Base-by-base conservation (phyloP, 2,113 vertebrate species). In the Cochlearius cochlearius region DNA sequence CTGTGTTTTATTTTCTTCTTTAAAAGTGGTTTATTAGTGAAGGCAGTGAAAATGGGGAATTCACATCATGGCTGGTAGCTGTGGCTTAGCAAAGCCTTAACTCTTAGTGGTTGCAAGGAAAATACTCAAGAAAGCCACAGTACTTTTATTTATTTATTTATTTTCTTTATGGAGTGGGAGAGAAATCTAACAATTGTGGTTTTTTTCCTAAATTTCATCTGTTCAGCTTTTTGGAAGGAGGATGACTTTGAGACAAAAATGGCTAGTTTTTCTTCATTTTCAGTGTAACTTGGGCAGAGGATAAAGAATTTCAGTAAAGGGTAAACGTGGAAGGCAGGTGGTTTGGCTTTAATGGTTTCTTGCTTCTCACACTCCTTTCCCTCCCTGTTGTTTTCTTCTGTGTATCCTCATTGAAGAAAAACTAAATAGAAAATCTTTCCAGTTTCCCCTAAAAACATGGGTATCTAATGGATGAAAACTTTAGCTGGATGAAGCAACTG, bases 281-380 rank as follows among this genome's bases (percentile, higher is more conserved):
- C 43, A 29, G 5, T 9, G 4, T 86, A 11, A 49, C 27, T 73
- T 45, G 34, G 16, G 10, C 25, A 69, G 16, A 6, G 38, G 5
- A 39, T 77, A 45, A 84, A 76, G 17, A 62, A 68, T 60, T 73
- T 80, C 13, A 22, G 15, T 49, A 17, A 56, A 52, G 13, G 10
- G 8, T 58, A 66, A 59, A 76, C 7, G 15, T 69, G 23, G n/a
- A 68, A 62, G 5, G 9, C 36, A 45, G 18, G 6, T 76, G 11
- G 2, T 64, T 91, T 85, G 49, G 7, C 9, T 50, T 64, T 43
- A 36, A 11, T 38, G 6, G 19, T 71, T 12, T 58, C 43, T 67
- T 68, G 14, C 11, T 85, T 90, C 47, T 88, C 8, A 32, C 0
- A 0, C 47, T 62, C 18, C 12, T 80, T 9, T 20, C 4, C 0